Conservation (phyloP, 2,888 invertebrate genomes). For the Macrophya alboannulata region DNA sequence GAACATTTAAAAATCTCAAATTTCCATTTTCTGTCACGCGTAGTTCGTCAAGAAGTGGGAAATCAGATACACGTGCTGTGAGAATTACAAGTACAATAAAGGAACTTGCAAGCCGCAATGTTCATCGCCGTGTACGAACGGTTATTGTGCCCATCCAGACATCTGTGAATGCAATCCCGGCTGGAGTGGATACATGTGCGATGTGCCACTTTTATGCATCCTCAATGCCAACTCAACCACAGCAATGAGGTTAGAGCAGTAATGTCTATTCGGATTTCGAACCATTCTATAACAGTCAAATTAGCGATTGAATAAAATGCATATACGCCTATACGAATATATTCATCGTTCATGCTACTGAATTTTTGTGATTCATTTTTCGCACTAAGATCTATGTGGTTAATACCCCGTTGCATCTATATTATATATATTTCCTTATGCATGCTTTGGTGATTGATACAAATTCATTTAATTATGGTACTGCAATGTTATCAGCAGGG, state of each 20-base stretch:
- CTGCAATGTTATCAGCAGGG: background rate
- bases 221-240: background rate
- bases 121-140: background rate
- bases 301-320: background rate
- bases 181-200: conserved; percentile 68
- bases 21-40: background rate
- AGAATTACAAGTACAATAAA: background rate
- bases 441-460: too few species aligned
- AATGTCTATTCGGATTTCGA: background rate
- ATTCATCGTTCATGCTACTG: background rate
- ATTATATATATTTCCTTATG: too few species aligned
- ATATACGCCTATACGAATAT: conserved; percentile 1
- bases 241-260: background rate
- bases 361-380: background rate
- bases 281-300: background rate
- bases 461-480: too few species aligned
- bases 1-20: background rate
- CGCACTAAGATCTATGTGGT: too few species aligned
- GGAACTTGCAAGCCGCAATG: conserved; percentile 15
- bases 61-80: background rate
- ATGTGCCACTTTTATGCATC: conserved; percentile 63
- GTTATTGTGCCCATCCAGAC: background rate
- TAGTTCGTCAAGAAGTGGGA: background rate
- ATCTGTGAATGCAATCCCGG: conserved; percentile 58
- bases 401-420: too few species aligned